Evolutionary conservation across 2,797 vertebrate genomes (phyloP).

Genomic region (Clarias fuscus): DNA sequence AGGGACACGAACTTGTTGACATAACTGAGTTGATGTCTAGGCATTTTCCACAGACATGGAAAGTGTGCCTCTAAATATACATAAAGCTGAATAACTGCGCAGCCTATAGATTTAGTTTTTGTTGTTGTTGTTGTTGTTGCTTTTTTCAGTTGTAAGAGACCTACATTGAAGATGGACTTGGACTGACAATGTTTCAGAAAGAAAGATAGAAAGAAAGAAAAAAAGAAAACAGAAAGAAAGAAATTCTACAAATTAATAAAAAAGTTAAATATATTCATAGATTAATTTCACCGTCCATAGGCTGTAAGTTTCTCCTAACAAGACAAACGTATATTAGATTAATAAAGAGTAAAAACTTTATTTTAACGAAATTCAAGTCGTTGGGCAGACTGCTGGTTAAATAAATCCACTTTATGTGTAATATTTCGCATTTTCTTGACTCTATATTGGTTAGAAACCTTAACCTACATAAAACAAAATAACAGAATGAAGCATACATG

Average conservation of each 20-base stretch:
- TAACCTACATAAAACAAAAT: too few species aligned
- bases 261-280: background rate
- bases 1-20: slow-evolving; percentile 52
- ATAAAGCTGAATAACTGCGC: background rate
- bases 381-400: background rate
- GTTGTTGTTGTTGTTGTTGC: background rate
- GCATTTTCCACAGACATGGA: slow-evolving; percentile 50
- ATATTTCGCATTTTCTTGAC: background rate
- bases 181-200: background rate
- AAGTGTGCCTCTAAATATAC: background rate
- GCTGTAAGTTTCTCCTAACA: background rate
- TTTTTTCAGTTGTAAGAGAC: background rate
- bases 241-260: background rate
- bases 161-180: background rate
- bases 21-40: slow-evolving; percentile 62
- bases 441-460: background rate
- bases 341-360: background rate
- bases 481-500: background rate
- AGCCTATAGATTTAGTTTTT: background rate
- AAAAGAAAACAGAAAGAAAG: background rate
- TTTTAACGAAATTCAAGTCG: slow-evolving; percentile 7
- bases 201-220: background rate
- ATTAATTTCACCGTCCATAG: background rate
- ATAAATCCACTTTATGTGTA: background rate
- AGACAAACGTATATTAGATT: background rate